Conservation (phyloP, 2,888 invertebrate genomes). For the Lysandra bellargus region DNA sequence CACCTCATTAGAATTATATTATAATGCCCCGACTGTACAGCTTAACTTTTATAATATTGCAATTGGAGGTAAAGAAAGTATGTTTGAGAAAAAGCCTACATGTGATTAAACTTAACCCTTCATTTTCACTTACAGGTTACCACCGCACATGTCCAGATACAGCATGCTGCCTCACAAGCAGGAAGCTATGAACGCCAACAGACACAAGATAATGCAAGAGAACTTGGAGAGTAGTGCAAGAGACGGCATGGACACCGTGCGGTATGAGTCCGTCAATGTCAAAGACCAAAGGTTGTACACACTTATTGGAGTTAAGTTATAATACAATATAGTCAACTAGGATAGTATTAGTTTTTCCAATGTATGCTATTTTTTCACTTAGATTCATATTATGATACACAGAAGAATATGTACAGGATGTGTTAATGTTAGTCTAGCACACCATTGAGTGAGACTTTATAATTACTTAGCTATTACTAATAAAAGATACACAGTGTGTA, state of each 20-base stretch:
- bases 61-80: too few species aligned
- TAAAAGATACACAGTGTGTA: too few species aligned
- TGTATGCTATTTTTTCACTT: neutral
- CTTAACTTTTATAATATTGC: neutral
- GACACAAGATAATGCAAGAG: constrained; percentile 51
- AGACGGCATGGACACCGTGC: constrained; percentile 54
- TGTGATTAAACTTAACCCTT: neutral
- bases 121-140: constrained; percentile 51
- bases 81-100: too few species aligned
- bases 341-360: neutral
- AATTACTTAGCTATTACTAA: too few species aligned
- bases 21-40: too few species aligned
- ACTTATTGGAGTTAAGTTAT: constrained; percentile 54
- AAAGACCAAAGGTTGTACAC: constrained; percentile 59
- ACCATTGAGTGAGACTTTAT: neutral
- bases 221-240: constrained; percentile 42
- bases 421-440: neutral
- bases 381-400: neutral
- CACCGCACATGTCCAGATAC: constrained; percentile 62
- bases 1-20: too few species aligned
- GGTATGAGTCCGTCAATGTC: constrained; percentile 44
- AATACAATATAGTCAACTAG: neutral
- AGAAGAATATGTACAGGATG: neutral
- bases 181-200: constrained; percentile 51
- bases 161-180: constrained; percentile 65